Conservation (phyloP, 1,140 invertebrate genomes). For the Trichoplusia ni region DNA sequence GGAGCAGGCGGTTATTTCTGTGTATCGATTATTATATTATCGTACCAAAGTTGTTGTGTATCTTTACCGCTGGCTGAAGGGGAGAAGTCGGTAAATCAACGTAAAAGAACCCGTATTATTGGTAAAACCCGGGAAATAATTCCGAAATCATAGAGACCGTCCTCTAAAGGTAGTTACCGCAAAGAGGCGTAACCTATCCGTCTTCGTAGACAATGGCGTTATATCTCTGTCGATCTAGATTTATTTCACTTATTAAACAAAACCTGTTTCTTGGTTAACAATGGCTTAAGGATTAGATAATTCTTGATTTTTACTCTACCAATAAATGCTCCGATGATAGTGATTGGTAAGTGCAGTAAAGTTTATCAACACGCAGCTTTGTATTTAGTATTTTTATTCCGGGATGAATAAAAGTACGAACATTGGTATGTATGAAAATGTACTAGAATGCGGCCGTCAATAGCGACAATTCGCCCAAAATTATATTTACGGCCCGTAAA, state of each 20-base stretch:
- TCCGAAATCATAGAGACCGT: no score
- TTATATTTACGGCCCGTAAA: not conserved
- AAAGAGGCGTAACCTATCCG: slow-evolving; percentile 35
- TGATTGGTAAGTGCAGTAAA: slow-evolving; percentile 5
- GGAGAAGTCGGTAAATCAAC: slow-evolving; percentile 4
- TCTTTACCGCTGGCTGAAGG: not conserved
- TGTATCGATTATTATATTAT: no score
- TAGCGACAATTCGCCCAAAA: not conserved
- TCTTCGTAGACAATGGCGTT: slow-evolving; percentile 24
- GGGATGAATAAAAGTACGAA: not conserved
- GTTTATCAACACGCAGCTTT: slow-evolving; percentile 21
- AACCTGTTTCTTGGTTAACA: no score
- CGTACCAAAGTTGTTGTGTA: no score
- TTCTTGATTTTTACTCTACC: no score
- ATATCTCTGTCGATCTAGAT: slow-evolving; percentile 21
- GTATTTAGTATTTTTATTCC: slow-evolving; percentile 15
- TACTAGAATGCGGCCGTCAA: not conserved
- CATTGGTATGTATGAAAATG: not conserved
- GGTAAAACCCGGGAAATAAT: slow-evolving; percentile 9
- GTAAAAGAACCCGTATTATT: not conserved
- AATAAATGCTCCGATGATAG: no score
- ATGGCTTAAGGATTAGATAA: no score
- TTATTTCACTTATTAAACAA: not conserved
- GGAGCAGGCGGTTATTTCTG: no score
- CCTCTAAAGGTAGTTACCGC: slow-evolving; percentile 27